Evolutionary conservation across 1,140 invertebrate species (phyloP).

Genomic region (Hylyphantes graminicola): DNA sequence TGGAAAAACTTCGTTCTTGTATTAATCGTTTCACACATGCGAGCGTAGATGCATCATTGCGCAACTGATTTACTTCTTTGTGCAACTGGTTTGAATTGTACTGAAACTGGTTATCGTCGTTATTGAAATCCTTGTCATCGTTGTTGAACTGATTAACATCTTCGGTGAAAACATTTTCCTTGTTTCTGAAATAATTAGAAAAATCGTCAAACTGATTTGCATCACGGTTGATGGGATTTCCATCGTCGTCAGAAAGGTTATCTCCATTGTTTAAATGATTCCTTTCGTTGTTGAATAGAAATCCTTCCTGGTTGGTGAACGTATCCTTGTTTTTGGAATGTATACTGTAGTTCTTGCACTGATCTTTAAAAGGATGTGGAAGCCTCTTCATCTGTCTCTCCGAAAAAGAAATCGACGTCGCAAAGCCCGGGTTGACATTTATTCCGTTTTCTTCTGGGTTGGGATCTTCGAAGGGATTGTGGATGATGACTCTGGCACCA

Average conservation of each 20-base stretch:
- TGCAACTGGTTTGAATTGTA: background rate
- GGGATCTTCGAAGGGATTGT: constrained; percentile 65
- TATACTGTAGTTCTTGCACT: background rate
- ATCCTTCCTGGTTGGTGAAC: too few relatives aligned
- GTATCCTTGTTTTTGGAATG: background rate
- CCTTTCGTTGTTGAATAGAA: too few relatives aligned
- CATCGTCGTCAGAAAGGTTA: too few relatives aligned
- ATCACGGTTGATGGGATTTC: too few relatives aligned
- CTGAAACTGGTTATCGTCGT: too few relatives aligned
- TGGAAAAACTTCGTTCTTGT: background rate
- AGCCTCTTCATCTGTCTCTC: constrained; percentile 51
- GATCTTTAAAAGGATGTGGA: constrained; percentile 23
- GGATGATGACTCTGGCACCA: constrained; percentile 67
- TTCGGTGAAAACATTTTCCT: too few relatives aligned
- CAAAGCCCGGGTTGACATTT: constrained; percentile 65
- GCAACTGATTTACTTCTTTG: background rate
- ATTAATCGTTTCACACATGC: background rate
- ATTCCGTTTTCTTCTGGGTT: constrained; percentile 68
- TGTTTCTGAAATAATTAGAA: too few relatives aligned
- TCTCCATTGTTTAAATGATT: too few relatives aligned
- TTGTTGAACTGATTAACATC: too few relatives aligned
- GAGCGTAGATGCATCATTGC: too few relatives aligned
- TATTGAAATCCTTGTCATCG: too few relatives aligned
- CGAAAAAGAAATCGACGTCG: constrained; percentile 64
- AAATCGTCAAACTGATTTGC: too few relatives aligned